These are phyloP conservation scores for Dicyrtomina minuta DNA, from an alignment of 2,888 invertebrate genomes.

Conservation along the genomic window DNA sequence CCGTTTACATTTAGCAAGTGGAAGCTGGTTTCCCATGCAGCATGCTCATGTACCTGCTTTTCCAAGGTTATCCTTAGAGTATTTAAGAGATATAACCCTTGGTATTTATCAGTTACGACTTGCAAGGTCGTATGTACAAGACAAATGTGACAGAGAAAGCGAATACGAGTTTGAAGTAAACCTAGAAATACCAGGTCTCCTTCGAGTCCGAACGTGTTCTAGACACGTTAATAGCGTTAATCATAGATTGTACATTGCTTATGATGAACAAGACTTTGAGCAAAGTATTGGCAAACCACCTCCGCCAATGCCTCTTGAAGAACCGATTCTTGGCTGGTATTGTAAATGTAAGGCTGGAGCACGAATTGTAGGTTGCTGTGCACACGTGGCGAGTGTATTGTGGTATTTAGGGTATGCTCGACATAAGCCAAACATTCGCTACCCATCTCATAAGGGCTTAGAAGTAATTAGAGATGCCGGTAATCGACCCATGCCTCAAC, in stretches of 20 bases:
- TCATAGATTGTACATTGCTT: neutral
- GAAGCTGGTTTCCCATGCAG: neutral
- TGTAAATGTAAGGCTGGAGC: constrained; percentile 1
- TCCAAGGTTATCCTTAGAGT: neutral
- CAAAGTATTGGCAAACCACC: neutral
- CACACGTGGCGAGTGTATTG: neutral
- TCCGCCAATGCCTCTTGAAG: neutral
- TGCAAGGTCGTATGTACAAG: neutral
- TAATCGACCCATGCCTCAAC: too few relatives aligned
- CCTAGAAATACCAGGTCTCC: neutral
- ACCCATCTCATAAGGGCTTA: too few relatives aligned
- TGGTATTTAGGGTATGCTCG: constrained; percentile 2
- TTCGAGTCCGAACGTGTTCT: constrained; percentile 6
- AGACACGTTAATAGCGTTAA: neutral
- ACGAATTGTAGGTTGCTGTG: constrained; percentile 8
- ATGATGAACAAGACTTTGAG: neutral
- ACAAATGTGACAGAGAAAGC: neutral
- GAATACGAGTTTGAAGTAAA: neutral
- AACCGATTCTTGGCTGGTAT: neutral
- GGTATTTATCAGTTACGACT: constrained; percentile 11
- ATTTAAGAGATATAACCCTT: neutral
- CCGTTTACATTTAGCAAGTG: neutral
- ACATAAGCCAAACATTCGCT: neutral
- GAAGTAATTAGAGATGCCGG: too few relatives aligned
- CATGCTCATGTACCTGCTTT: neutral